These are phyloP conservation scores for Haliclona indistincta DNA, from an alignment of 37 sponge, comb jelly and placozoan genomes.

Conservation along the genomic window DNA sequence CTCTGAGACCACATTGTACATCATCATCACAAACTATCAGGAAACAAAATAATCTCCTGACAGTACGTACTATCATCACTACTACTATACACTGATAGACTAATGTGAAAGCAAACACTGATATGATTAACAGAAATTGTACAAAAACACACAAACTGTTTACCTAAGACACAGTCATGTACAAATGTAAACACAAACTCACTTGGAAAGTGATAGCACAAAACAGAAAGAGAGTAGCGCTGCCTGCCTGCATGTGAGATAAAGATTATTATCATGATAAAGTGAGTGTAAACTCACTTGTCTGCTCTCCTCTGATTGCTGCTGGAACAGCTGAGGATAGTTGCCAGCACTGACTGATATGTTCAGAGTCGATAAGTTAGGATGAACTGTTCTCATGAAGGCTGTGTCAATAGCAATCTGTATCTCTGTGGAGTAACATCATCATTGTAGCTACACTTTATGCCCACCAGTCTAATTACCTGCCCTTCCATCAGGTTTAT, in stretches of 20 bases:
- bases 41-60: no score
- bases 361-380: conserved; percentile 34
- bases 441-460: neutral
- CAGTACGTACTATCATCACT: no score
- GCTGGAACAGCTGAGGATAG: conserved; percentile 63
- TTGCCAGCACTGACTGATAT: conserved; percentile 26
- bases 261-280: no score
- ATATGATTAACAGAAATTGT: neutral
- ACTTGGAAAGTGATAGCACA: conserved; percentile 87
- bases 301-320: conserved; percentile 39
- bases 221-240: conserved; percentile 70
- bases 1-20: conserved; percentile 85
- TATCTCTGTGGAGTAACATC: conserved; percentile 40
- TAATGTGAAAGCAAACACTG: neutral
- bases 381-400: conserved; percentile 52
- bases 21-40: conserved; percentile 74
- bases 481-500: conserved; percentile 77
- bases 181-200: conserved; percentile 6
- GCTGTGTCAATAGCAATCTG: conserved; percentile 46
- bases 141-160: neutral
- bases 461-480: conserved; percentile 32
- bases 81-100: neutral
- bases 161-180: no score
- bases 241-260: conserved; percentile 37
- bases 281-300: conserved; percentile 39